A percentile compares a stretch with the other conserved stretches of the same genome.
These are phyloP conservation scores for Tinamus guttatus DNA, from an alignment of 2,113 vertebrate species.

Conservation along the genomic window DNA sequence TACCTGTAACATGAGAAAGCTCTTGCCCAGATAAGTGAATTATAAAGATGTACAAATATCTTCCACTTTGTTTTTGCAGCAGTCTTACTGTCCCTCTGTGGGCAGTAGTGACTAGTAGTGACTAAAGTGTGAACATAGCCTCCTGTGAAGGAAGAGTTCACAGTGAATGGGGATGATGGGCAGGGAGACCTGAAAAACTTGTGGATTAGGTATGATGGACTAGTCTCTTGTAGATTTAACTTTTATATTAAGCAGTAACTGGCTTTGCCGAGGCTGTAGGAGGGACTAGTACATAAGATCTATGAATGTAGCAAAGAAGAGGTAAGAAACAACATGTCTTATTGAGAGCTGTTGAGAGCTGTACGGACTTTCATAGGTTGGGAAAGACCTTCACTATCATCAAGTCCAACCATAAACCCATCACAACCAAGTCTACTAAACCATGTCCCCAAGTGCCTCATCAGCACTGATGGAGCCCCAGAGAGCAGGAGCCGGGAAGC, in stretches of 20 bases:
- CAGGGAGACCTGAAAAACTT: not conserved
- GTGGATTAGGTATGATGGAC: not conserved
- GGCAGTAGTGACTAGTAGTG: not conserved
- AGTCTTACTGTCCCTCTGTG: not conserved
- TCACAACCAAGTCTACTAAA: too few species aligned
- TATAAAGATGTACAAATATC: not conserved
- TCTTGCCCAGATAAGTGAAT: not conserved
- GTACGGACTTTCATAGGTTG: not conserved
- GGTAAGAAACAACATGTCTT: not conserved
- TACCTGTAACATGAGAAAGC: not conserved
- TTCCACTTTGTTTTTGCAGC: rapidly evolving
- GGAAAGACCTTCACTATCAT: too few species aligned
- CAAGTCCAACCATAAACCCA: too few species aligned
- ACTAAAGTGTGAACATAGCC: not conserved
- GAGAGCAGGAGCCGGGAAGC: too few species aligned
- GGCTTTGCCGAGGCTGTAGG: not conserved
- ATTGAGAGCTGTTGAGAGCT: not conserved
- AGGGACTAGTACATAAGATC: not conserved
- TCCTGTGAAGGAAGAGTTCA: not conserved
- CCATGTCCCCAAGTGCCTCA: too few species aligned
- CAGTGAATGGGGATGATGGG: not conserved
- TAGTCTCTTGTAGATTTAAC: not conserved
- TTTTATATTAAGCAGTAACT: not conserved
- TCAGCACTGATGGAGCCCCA: too few species aligned
- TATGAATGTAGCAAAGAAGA: not conserved